Base-by-base conservation (phyloP, 2,113 vertebrate genomes). In the Nothobranchius kuhntae region DNA sequence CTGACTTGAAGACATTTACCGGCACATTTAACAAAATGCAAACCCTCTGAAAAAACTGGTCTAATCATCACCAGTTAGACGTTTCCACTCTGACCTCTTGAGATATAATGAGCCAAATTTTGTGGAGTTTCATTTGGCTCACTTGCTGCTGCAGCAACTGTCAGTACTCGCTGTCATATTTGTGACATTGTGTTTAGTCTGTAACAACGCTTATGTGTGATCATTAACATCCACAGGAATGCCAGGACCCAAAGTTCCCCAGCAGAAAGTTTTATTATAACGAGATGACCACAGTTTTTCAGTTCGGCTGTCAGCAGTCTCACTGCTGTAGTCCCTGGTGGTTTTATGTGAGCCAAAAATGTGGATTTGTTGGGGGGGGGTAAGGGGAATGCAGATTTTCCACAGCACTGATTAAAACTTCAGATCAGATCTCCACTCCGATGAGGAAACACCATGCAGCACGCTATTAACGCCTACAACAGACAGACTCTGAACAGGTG, bases 401-500 rank as follows among this genome's bases (percentile, higher is more conserved):
- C 7, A 24, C 36, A 9, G 47, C 17, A 35, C 51, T 15, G 70
- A 51, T 63, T 64, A 48, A 30, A 74, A 67, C 36, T 58, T 53
- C 53, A 71, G 51, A 78, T 79, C 26, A 75, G 65, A 59, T 71
- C 57, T 76, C 52, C 44, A 42, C 47, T 73, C 56, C 3, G 64
- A 61, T 1, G 78, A 69, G 77, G 79, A 79, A 82, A 81, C 80
- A 81, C 80, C 36, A 45, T 1, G 78, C 62, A 73, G 65, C 50
- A 79, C 64, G 67, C 75, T 72, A 48, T 74, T 65, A 67, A 67
- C 66, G 45, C 64, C 67, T 61, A 56, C 72, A 55, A 61, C 40
- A 64, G 64, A 57, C 48, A 56, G 21, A 61, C 68, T 66, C 4
- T 55, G 63, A 65, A 36, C 52, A 65, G 66, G 62, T 58, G 65